A percentile compares a stretch with the other conserved stretches of the same genome.
Conservation (phyloP, 1,140 invertebrate species). For the Carcinoscorpius rotundicauda region DNA sequence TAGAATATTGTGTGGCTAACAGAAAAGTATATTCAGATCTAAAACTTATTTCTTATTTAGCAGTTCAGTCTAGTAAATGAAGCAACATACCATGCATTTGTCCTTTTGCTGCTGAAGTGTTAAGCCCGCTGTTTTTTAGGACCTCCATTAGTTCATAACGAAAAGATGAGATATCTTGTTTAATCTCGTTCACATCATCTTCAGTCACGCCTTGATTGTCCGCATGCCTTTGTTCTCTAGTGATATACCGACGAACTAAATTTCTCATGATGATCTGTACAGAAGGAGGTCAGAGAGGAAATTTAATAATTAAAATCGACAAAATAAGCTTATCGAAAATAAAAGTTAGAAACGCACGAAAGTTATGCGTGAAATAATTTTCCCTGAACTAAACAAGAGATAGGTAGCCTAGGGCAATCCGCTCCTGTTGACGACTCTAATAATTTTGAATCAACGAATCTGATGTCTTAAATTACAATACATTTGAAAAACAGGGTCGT, state of each 20-base stretch:
- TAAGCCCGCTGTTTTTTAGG: constrained; percentile 65
- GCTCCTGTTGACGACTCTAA: too few relatives aligned
- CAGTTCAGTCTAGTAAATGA: too few relatives aligned
- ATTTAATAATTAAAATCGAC: too few relatives aligned
- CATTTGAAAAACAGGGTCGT: too few relatives aligned
- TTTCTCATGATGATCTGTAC: constrained; percentile 80
- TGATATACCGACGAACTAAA: constrained; percentile 90
- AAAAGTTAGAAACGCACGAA: too few relatives aligned
- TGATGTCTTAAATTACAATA: too few relatives aligned
- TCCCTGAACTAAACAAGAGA: neutral
- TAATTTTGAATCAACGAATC: too few relatives aligned
- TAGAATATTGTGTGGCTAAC: too few relatives aligned
- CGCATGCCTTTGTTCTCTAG: constrained; percentile 83
- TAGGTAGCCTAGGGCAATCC: neutral
- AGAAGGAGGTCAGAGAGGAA: too few relatives aligned
- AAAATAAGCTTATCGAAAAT: too few relatives aligned
- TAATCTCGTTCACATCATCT: constrained; percentile 98
- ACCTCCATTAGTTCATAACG: constrained; percentile 92
- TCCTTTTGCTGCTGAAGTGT: constrained; percentile 25
- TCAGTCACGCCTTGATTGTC: constrained; percentile 94
- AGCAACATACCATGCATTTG: constrained; percentile 9
- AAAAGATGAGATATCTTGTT: constrained; percentile 93
- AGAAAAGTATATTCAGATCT: too few relatives aligned
- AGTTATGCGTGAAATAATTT: constrained; percentile 52
- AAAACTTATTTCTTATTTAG: too few relatives aligned